Conservation (phyloP, 1,140 invertebrate genomes). For the Rhysida immarginata region DNA sequence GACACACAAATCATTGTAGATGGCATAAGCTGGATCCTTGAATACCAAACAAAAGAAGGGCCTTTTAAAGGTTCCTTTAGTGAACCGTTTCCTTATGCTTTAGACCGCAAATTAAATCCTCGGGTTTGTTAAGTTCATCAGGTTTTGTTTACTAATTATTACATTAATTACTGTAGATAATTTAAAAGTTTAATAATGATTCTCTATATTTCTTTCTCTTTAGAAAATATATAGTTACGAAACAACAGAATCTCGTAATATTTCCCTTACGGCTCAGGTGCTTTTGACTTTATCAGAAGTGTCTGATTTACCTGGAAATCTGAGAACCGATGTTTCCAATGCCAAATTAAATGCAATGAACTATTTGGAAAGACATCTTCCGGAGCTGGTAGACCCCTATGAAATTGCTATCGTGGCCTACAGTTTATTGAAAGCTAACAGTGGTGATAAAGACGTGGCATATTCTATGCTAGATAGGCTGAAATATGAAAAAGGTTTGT, state of each 20-base stretch:
- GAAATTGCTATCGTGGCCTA: conserved; percentile 36
- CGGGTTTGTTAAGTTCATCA: conserved; percentile 16
- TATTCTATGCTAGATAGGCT: conserved; percentile 24
- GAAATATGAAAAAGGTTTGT: conserved; percentile 25
- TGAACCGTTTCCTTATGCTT: conserved; percentile 22
- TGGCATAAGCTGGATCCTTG: conserved; percentile 30
- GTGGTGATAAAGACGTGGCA: conserved; percentile 29
- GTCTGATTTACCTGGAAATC: conserved; percentile 24
- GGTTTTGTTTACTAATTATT: neutral
- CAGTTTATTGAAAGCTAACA: conserved; percentile 31
- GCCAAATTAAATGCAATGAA: conserved; percentile 13
- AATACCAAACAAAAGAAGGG: conserved; percentile 30
- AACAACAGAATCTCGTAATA: conserved; percentile 20
- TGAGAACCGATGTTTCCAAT: conserved; percentile 20
- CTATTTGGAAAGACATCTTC: conserved; percentile 32
- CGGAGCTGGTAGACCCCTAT: conserved; percentile 31
- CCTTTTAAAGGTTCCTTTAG: conserved; percentile 35
- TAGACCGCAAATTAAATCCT: conserved; percentile 21
- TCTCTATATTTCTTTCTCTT: neutral
- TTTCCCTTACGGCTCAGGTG: conserved; percentile 37
- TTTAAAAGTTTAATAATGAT: too few species aligned
- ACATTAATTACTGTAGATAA: neutral
- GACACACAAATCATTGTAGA: conserved; percentile 28
- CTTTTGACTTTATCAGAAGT: conserved; percentile 31
- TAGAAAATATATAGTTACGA: neutral